Base-by-base conservation (phyloP, 2,888 invertebrate species). In the Cantharis flavilabris region DNA sequence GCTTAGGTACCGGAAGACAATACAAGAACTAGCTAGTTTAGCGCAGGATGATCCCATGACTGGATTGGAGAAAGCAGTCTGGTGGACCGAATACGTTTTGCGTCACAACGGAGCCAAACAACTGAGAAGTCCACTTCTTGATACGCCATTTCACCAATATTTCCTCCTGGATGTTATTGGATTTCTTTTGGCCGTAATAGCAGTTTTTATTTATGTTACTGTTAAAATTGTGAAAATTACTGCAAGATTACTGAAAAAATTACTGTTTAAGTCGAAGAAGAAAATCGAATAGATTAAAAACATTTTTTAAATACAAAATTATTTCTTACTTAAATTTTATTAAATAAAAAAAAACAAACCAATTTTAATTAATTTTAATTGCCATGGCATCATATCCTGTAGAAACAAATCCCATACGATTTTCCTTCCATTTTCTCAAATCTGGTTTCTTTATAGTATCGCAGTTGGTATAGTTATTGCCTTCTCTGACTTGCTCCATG, bases 391-490 rank as follows among this genome's bases (percentile, higher is more conserved):
- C n/a, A n/a, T 9, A 2, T 49, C 0, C 49, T 1, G n/a, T 2
- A 7, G 49, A n/a, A 49, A 49, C 49, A n/a, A 13, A 49, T n/a
- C 49, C n/a, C 49, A n/a, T 49, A n/a, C 49, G 65, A 7, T 20
- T 23, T 23, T 90, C 89, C 79, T 86, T 88, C 94, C 95, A 95
- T 2, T 90, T 86, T 0, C 84, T 84, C 75, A 93, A 90, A 83
- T 91, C 88, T 0, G 91, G 90, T 64, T 90, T 89, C 0, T 91
- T 90, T 14, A 95, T 87, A 14, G 91, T 90, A 72, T 87, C 87
- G 87, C 96, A 96, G 82, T 92, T 89, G n/a, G 92, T 89, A 0
- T 91, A 91, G 87, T 94, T 93, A 70, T 90, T 90, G 11, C 82
- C 79, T 10, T 88, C 84, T 14, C 90, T 88, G 0, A 90, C 87